These are phyloP conservation scores for Myrmecophaga tridactyla DNA, from an alignment of 2,113 vertebrate species.

Conservation along the genomic window DNA sequence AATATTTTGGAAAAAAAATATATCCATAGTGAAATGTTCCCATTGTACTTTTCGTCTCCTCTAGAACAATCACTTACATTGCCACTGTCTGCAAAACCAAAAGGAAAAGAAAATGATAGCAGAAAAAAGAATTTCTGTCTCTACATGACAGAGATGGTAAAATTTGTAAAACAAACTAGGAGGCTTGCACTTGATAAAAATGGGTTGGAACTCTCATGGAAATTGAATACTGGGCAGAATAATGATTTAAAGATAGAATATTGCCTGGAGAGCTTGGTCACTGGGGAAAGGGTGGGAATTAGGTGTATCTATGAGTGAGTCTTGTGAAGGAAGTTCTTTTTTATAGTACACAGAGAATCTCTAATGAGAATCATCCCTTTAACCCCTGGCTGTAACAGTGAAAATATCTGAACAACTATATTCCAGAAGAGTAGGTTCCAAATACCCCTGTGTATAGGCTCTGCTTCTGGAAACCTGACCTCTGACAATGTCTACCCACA, in stretches of 20 bases:
- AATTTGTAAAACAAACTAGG: not conserved
- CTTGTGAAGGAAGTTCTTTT: no score
- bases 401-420: not conserved
- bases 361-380: not conserved
- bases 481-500: not conserved
- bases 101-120: not conserved
- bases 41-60: not conserved
- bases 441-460: not conserved
- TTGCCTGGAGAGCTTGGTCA: no score
- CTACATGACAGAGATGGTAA: not conserved
- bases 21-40: not conserved
- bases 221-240: not conserved
- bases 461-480: not conserved
- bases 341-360: not conserved
- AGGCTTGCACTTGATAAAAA: not conserved
- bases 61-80: not conserved
- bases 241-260: not conserved
- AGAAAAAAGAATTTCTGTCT: no score
- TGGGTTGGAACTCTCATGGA: not conserved
- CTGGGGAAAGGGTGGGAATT: not conserved
- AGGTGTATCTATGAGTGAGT: rapidly evolving
- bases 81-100: not conserved
- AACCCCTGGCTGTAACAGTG: not conserved
- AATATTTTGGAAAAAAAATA: not conserved
- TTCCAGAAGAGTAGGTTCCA: not conserved